phyloP scores from a whole-genome alignment of 2,888 invertebrate species.

The Limulus polyphemus region DNA sequence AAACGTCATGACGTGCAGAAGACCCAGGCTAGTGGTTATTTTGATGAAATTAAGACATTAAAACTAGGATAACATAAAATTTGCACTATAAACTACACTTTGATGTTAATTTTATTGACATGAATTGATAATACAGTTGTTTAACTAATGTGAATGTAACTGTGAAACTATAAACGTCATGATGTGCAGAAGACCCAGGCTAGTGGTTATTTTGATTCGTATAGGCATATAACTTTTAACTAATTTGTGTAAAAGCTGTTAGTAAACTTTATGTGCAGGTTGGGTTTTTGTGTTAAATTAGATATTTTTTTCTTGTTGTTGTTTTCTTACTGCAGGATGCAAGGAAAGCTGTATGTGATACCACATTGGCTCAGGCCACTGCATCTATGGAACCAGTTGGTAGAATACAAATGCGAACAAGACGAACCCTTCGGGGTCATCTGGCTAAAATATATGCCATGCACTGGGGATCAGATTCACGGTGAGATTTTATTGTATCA shows the following conservation, averaged over 20 bases:
- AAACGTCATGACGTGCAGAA: no score
- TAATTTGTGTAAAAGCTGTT: background rate
- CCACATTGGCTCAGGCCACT: slow-evolving; percentile 92
- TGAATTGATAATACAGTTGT: no score
- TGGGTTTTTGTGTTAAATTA: background rate
- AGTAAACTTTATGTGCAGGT: background rate
- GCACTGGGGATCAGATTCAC: slow-evolving; percentile 99
- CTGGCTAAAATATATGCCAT: slow-evolving; percentile 99
- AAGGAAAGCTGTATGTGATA: slow-evolving; percentile 97
- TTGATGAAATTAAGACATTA: no score
- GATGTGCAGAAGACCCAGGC: no score
- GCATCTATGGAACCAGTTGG: slow-evolving; percentile 96
- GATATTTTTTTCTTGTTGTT: slow-evolving; percentile 38
- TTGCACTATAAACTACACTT: no score
- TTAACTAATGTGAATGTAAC: no score
- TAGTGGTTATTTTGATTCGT: no score
- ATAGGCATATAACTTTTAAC: no score
- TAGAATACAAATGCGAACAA: slow-evolving; percentile 98
- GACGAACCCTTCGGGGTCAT: slow-evolving; percentile 95
- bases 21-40: no score
- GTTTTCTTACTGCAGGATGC: slow-evolving; percentile 62
- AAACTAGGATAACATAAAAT: no score
- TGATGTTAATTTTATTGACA: no score
- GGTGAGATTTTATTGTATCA: slow-evolving; percentile 36
- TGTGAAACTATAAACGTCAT: no score